Evolutionary conservation across 2,888 invertebrate genomes (phyloP).

Genomic region (Polyommatus iphigenia): DNA sequence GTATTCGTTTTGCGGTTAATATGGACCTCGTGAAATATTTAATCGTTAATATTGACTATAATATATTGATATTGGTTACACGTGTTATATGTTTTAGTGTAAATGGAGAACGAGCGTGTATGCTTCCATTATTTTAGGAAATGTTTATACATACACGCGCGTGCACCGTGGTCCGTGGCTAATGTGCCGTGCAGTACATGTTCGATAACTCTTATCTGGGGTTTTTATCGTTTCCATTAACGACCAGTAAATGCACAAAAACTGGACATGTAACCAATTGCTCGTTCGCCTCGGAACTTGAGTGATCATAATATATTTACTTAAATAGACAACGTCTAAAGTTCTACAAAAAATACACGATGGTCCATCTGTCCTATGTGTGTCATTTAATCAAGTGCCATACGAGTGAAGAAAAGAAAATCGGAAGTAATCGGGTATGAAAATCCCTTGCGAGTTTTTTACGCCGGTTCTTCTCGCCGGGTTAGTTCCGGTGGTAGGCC

Average conservation of each 20-base stretch:
- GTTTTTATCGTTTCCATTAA: slow-evolving; percentile 4
- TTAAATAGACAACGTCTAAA: not conserved
- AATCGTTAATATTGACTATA: not conserved
- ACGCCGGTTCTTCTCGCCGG: too few species aligned
- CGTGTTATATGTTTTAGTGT: not conserved
- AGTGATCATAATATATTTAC: too few species aligned
- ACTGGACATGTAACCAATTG: not conserved
- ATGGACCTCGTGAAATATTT: not conserved
- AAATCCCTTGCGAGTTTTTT: too few species aligned
- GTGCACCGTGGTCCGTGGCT: slow-evolving; percentile 5
- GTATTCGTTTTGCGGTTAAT: not conserved
- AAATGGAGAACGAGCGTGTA: not conserved
- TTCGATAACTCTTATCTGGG: slow-evolving; percentile 8
- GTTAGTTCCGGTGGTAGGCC: too few species aligned
- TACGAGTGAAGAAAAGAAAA: too few species aligned
- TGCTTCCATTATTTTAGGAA: not conserved
- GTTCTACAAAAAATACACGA: not conserved
- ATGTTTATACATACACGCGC: not conserved
- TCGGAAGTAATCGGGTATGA: too few species aligned
- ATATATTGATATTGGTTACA: too few species aligned
- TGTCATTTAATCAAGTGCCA: not conserved
- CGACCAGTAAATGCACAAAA: slow-evolving; percentile 1
- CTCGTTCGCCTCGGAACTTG: not conserved
- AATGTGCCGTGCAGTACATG: slow-evolving; percentile 16
- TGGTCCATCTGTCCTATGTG: not conserved